Evolutionary conservation across 2,888 invertebrate genomes (phyloP), one percentile per base, ranked within the genome.

Genomic region (Eupithecia insigniata): DNA sequence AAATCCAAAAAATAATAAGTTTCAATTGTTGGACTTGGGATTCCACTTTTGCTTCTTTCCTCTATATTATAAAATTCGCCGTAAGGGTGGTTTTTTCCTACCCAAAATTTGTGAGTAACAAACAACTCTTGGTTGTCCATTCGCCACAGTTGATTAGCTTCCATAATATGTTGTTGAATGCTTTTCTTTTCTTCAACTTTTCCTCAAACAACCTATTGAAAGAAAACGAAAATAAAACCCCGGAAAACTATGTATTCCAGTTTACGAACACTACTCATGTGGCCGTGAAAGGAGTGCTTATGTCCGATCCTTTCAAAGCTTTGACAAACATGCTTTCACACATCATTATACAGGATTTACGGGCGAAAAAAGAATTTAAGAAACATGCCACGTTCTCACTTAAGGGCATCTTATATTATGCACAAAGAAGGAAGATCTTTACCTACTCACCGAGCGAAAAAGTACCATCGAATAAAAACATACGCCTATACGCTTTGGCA

Each of bases 361-460:
- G 83, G 84, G 82, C 80, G 79, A 76, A 87, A 87, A 87, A 86
- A 85, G 82, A 85, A 85, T 90, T 90, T 85, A 73, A 80, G 81
- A 89, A 87, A 87, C 88, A 83, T 79, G 76, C 85, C 89, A 87
- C 89, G 91, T 88, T 84, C 82, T 84, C 85, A 85, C 88, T 87
- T 84, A 89, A 82, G 82, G 64, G 82, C 79, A 82, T 83, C 82
- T 82, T 91, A 85, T 90, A 91, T 90, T 91, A 92, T 91, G 90
- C 89, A 90, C 92, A 91, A 89, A 91, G 90, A 88, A 90, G 87
- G 85, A 88, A 85, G 85, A 88, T 86, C 83, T 86, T 83, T 85
- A 66, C 69, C 68, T 71, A 64, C 22, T 83, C 85, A 85, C 65
- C 64, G 43, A 68, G 78, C 80, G 79, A 84, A 83, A 81, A 85